Evolutionary conservation across 2,888 invertebrate genomes (phyloP).

Genomic region (Barypeithes pellucidus): DNA sequence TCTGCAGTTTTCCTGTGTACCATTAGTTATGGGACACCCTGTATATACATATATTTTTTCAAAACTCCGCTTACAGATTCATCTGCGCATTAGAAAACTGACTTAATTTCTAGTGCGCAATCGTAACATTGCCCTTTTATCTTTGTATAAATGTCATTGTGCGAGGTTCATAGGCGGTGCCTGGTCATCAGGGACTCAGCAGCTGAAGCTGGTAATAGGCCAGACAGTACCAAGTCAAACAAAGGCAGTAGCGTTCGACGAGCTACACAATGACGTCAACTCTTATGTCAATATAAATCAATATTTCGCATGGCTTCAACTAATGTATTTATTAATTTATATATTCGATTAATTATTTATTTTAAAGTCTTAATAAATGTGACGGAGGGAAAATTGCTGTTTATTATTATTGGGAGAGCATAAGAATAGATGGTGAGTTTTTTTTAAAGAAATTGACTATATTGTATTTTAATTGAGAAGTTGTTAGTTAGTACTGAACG

Average conservation of each 20-base stretch:
- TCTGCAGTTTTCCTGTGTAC: no score
- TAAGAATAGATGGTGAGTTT: not conserved
- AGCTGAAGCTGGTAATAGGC: not conserved
- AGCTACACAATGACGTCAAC: not conserved
- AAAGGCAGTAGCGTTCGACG: not conserved
- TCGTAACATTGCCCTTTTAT: not conserved
- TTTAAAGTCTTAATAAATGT: not conserved
- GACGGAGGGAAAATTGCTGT: slow-evolving; percentile 42
- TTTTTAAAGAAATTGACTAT: not conserved
- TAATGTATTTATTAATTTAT: not conserved
- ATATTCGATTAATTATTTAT: not conserved
- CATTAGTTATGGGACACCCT: no score
- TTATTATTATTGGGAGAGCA: slow-evolving; percentile 34
- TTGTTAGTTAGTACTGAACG: no score
- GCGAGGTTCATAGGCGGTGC: slow-evolving; percentile 34
- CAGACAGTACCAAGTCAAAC: slow-evolving; percentile 24
- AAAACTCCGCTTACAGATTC: no score
- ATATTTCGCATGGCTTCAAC: no score
- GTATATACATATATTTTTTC: no score
- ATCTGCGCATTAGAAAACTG: no score
- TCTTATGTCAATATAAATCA: not conserved
- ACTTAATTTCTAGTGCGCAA: not conserved
- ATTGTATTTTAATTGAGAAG: not conserved
- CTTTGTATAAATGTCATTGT: slow-evolving; percentile 42
- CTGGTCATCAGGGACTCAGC: slow-evolving; percentile 24